Base-by-base conservation (phyloP, 53 echinoderm and acorn worm genomes). In the Apostichopus leukothele region DNA sequence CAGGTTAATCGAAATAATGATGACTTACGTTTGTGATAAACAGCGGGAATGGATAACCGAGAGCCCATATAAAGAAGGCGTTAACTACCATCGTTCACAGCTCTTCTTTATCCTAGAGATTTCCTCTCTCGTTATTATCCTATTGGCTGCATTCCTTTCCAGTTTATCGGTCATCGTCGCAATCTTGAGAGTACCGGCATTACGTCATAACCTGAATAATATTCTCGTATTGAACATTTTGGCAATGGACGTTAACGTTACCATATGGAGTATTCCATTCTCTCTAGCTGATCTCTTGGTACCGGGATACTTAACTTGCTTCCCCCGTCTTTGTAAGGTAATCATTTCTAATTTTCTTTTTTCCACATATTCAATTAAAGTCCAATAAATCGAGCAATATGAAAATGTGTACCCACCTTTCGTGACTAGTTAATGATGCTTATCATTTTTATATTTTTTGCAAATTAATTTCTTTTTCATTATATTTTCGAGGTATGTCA, bases 181-280 rank as follows among this genome's bases (percentile, higher is more conserved):
- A 12, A 76, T 76, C 39, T 76, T 76, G 27, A 39, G 76, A 27
- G 76, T 76, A 12, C 76, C 76, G 8, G 13, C 25, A 13, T 16
- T 76, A 50, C 76, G 76, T 76, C 76, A 39, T 5, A 76, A 76
- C 76, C 23, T 76, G 76, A 76, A 76, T 21, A 76, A 76, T 27
- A 76, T 76, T 12, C 51, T 76, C 20, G 21, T 71, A 5, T n/a
- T 71, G 14, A 71, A 71, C 71, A 71, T 71, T n/a, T 16, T 71
- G 18, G 71, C 71, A 0, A 71, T 71, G 71, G 71, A 71, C 71
- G 71, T 71, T n/a, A 71, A 71, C 20, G 18, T n/a, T 19, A 71
- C 71, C 18, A n/a, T 19, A n/a, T 71, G 71, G 71, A 71, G 71
- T 18, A 19, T 71, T 6, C 71, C 71, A n/a, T 71, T 71, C 20